phyloP scores from a whole-genome alignment of 1,140 invertebrate species.

The Drosophila rhopaloa region DNA sequence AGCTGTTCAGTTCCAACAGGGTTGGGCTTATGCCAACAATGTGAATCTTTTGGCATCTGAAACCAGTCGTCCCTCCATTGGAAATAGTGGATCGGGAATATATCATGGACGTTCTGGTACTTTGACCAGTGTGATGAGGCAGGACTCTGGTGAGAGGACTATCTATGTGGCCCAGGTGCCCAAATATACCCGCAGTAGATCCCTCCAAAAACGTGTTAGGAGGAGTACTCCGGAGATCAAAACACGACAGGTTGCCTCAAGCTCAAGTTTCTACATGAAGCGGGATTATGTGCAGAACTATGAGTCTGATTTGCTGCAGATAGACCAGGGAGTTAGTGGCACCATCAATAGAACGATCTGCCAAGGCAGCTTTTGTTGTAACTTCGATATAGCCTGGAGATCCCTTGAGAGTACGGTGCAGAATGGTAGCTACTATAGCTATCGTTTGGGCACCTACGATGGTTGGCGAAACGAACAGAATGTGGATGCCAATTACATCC shows the following conservation, averaged over 20 bases:
- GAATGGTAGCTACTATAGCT: slow-evolving; percentile 30
- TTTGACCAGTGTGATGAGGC: slow-evolving; percentile 50
- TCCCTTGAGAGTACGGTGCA: not conserved
- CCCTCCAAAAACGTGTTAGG: not conserved
- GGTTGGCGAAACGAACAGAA: slow-evolving; percentile 59
- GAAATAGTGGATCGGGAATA: slow-evolving; percentile 84
- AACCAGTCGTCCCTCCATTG: slow-evolving; percentile 73
- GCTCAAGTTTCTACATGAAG: slow-evolving; percentile 49
- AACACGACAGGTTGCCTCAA: not conserved
- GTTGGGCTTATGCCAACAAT: slow-evolving; percentile 85
- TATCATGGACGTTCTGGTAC: slow-evolving; percentile 75
- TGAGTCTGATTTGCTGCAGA: slow-evolving; percentile 28
- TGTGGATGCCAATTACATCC: slow-evolving; percentile 53
- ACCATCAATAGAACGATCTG: slow-evolving; percentile 27
- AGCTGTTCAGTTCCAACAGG: slow-evolving; percentile 85
- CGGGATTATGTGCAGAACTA: slow-evolving; percentile 59
- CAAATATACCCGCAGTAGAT: slow-evolving; percentile 19
- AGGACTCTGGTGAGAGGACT: slow-evolving; percentile 39
- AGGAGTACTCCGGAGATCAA: not conserved
- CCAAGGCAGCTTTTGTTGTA: slow-evolving; percentile 59
- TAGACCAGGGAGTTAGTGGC: not conserved
- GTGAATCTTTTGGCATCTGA: slow-evolving; percentile 86
- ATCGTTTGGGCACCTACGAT: slow-evolving; percentile 65
- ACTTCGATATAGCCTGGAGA: slow-evolving; percentile 56
- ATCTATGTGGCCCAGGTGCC: slow-evolving; percentile 66